Evolutionary conservation across 2,113 vertebrate genomes (phyloP), one percentile per base, ranked within the genome.

Genomic region (Sclerurus mexicanus): DNA sequence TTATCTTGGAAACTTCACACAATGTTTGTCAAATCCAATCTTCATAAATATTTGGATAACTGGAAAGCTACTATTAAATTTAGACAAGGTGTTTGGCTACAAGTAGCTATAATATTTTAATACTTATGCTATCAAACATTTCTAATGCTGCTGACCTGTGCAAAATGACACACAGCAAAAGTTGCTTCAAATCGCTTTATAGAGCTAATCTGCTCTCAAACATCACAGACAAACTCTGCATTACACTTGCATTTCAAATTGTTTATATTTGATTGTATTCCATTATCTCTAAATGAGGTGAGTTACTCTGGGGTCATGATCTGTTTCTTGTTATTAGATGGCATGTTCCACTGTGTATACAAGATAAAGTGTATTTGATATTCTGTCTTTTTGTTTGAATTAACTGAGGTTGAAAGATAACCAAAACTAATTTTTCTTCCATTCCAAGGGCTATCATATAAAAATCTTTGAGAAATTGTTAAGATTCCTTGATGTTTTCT

Each of bases 201-300:
- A 75, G 90, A 95, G 30, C 19, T 74, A 62, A 80, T 53, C 21
- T 76, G 6, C 52, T 87, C 52, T 92, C 59, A 69, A 90, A 4
- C 21, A 90, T n/a, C 59, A 66, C 59, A 73, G 25, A 21, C 64
- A 87, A 94, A 75, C 31, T 40, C 81, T 89, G 25, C 23, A 24
- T 69, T 67, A 44, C 58, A 50, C 40, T 94, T n/a, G 1, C 7
- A 59, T 89, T 87, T 95, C 24, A 59, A 87, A 91, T 40, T 95
- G 85, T 94, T 97, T 94, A 93, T 94, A 58, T 75, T 78, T 95
- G 20, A 89, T 71, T 72, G 25, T 87, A 72, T 75, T 75, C 56
- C 56, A 68, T 84, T 97, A 95, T 95, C 95, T 95, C 90, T 90
- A 84, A 97, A 96, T 94, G 80, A 97, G 83, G 78, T 94, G 90